phyloP scores from a whole-genome alignment of 2,113 vertebrate species.

The Motacilla tschutschensis region DNA sequence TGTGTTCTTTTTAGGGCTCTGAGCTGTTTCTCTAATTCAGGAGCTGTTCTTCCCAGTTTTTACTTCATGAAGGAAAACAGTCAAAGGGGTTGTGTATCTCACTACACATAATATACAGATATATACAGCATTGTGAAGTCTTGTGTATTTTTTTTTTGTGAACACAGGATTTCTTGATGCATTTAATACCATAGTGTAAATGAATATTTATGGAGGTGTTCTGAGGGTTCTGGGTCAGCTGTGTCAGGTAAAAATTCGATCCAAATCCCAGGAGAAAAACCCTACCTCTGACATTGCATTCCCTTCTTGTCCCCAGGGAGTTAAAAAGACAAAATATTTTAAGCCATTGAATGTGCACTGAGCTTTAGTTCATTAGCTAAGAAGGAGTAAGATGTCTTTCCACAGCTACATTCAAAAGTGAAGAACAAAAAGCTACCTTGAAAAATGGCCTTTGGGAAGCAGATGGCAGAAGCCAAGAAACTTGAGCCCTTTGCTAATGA shows the following conservation, averaged over 20 bases:
- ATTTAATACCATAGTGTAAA: background rate
- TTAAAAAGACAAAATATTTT: constrained; percentile 9
- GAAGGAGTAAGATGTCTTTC: constrained; percentile 14
- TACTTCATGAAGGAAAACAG: background rate
- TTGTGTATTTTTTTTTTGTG: background rate
- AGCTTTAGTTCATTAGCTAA: background rate
- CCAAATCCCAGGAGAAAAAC: background rate
- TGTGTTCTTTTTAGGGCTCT: background rate
- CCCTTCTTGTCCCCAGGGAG: background rate
- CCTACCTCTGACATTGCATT: background rate
- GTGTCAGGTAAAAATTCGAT: background rate
- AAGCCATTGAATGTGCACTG: background rate
- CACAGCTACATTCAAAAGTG: background rate
- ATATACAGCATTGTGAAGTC: background rate
- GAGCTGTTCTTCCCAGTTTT: background rate
- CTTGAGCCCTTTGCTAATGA: constrained; percentile 48
- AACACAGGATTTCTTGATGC: background rate
- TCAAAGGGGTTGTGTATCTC: background rate
- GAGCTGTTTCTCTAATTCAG: background rate
- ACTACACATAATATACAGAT: background rate
- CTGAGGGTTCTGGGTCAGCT: background rate
- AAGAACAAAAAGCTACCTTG: constrained; percentile 61
- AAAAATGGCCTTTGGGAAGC: constrained; percentile 47
- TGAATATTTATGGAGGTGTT: background rate
- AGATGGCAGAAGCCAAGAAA: constrained; percentile 57